Evolutionary conservation across 1,140 invertebrate species (phyloP).

Genomic region (Drosophila lacteicornis): DNA sequence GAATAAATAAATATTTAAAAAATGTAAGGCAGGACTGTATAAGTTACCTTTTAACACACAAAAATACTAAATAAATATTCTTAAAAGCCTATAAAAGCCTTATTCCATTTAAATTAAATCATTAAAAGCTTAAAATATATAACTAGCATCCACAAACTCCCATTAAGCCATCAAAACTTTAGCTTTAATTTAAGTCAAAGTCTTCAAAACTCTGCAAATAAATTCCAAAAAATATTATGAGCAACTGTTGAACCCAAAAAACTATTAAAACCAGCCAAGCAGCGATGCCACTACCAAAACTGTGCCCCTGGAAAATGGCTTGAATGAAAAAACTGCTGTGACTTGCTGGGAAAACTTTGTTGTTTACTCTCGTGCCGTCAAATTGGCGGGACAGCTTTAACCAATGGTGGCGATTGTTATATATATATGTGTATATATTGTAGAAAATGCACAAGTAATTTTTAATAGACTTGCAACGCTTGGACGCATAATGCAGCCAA

Average conservation of each 20-base stretch:
- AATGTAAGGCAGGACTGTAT: too few relatives aligned
- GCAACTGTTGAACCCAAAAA: slow-evolving; percentile 18
- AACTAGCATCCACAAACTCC: too few relatives aligned
- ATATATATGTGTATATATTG: slow-evolving; percentile 8
- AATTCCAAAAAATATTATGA: not conserved
- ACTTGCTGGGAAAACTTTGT: slow-evolving; percentile 24
- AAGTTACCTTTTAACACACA: too few relatives aligned
- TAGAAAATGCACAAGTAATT: slow-evolving; percentile 59
- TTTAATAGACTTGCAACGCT: slow-evolving; percentile 75
- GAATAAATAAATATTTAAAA: too few relatives aligned
- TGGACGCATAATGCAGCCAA: slow-evolving; percentile 65
- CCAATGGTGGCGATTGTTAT: slow-evolving; percentile 33
- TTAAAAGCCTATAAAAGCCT: too few relatives aligned
- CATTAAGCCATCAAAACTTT: too few relatives aligned
- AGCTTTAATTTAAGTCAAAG: too few relatives aligned
- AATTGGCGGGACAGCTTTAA: slow-evolving; percentile 43
- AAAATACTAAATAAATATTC: not conserved
- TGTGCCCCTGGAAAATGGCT: slow-evolving; percentile 16
- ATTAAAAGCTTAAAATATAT: too few relatives aligned
- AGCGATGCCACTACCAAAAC: slow-evolving; percentile 13
- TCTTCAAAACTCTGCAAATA: slow-evolving; percentile 7
- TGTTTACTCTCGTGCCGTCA: slow-evolving; percentile 30
- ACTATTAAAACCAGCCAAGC: slow-evolving; percentile 21
- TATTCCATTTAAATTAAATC: too few relatives aligned
- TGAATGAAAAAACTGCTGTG: slow-evolving; percentile 12